phyloP scores from a whole-genome alignment of 1,140 invertebrate species.

The Meloidogyne hapla region DNA sequence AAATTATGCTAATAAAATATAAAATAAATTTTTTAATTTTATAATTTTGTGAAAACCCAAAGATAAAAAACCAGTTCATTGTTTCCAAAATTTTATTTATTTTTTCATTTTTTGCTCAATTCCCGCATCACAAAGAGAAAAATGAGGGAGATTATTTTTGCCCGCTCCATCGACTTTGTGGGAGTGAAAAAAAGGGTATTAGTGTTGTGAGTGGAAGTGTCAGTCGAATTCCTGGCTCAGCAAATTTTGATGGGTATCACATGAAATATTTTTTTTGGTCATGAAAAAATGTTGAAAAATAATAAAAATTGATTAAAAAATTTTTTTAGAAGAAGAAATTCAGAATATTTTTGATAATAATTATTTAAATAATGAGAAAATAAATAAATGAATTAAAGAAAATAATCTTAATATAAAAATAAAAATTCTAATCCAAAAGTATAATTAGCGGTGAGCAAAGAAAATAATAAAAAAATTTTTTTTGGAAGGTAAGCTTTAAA shows the following conservation, averaged over 20 bases:
- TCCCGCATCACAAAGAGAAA: not conserved
- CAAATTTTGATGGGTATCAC: not conserved
- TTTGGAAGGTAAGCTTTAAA: too few species aligned
- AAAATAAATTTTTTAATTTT: too few species aligned
- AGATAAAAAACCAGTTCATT: not conserved
- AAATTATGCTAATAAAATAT: too few species aligned
- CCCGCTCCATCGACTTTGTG: not conserved
- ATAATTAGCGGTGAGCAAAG: too few species aligned
- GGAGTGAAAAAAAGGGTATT: not conserved
- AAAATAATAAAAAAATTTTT: too few species aligned
- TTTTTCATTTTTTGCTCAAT: not conserved
- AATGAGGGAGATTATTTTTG: not conserved
- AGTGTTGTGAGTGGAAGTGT: not conserved
- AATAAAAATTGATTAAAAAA: conserved; percentile 6
- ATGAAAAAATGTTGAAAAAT: not conserved
- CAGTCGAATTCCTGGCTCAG: not conserved
- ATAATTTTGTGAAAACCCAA: not conserved
- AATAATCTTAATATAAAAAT: too few species aligned
- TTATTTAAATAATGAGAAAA: too few species aligned
- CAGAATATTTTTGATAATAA: not conserved
- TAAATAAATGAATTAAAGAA: too few species aligned
- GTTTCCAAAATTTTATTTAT: not conserved
- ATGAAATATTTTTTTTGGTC: not conserved
- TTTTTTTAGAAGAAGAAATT: not conserved
- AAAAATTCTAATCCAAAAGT: too few species aligned